phyloP scores from a whole-genome alignment of 2,113 vertebrate species.

The Emydura subglobosa region DNA sequence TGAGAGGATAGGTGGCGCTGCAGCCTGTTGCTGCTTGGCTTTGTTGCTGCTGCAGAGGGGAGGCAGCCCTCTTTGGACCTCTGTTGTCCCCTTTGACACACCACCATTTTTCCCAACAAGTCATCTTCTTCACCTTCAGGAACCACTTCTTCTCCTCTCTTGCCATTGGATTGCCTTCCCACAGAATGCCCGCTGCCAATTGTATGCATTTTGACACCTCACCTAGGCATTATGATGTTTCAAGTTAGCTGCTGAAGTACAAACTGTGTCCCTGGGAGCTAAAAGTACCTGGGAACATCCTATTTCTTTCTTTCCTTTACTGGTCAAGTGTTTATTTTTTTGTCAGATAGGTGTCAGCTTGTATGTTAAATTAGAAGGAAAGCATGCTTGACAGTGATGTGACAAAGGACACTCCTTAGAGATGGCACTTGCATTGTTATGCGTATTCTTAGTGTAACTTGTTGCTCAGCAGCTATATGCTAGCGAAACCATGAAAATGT shows the following conservation, averaged over 20 bases:
- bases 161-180: not conserved
- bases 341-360: not conserved
- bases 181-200: accelerated
- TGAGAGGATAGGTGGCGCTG: not conserved
- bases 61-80: not conserved
- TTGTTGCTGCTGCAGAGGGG: not conserved
- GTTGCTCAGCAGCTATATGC: constrained; percentile 42
- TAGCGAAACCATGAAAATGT: constrained; percentile 58
- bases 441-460: constrained; percentile 15
- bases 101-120: not conserved
- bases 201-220: not conserved
- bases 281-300: not conserved
- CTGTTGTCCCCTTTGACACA: not conserved
- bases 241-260: not conserved
- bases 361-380: constrained; percentile 37
- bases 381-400: not conserved
- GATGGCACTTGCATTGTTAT: constrained; percentile 46
- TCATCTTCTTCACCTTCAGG: not conserved
- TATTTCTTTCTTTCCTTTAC: not conserved
- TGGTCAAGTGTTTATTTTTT: not conserved
- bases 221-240: not conserved
- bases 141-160: not conserved
- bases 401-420: constrained; percentile 23
- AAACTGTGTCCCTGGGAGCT: accelerated
- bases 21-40: not conserved